Base-by-base conservation (phyloP, 2,888 invertebrate species). In the Anthrax anthrax region DNA sequence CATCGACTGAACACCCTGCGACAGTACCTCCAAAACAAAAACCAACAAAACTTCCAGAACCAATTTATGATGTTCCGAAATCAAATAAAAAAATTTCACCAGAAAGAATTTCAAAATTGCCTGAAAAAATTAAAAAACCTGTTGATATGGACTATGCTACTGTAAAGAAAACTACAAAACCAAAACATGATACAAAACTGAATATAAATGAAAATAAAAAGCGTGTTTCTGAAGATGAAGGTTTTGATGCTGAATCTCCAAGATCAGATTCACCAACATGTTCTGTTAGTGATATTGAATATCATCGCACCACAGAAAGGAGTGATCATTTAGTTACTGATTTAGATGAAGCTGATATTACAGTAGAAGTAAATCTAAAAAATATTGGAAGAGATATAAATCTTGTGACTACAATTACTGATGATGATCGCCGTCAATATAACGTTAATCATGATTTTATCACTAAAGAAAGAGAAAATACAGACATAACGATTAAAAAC, bases 211-310 rank as follows among this genome's bases (percentile, higher is more conserved):
- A 29, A 29, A 10, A 9, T 29, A 16, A 36, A 36, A 36, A 36
- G 12, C n/a, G 5, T 36, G 4, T 36, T 36, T 53, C 55, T 2
- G 54, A 55, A 42, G 55, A 55, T 49, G 53, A 56, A 41, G 55
- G 55, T 32, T 51, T 52, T 17, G 56, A 58, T 50, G 57, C 52
- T 2, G 55, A 54, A 5, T 57, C 59, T 23, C 55, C 56, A 8
- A 48, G 54, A 34, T 54, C 57, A 32, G 71, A 70, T 49, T 74
- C 74, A 42, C 75, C 75, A 2, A 75, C 75, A 38, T 72, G 72
- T 46, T 71, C 70, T 19, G 73, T 72, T 0, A 76, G 75, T 58
- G 76, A 75, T 40, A 73, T 77, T 55, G 69, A 70, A 53, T 69
- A 60, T 50, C 8, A 23, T 23, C 23, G 8, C 8, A 23, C 4